A percentile compares a stretch with the other conserved stretches of the same genome.
These are phyloP conservation scores for Erebia palarica DNA, from an alignment of 2,888 invertebrate species.

Conservation along the genomic window DNA sequence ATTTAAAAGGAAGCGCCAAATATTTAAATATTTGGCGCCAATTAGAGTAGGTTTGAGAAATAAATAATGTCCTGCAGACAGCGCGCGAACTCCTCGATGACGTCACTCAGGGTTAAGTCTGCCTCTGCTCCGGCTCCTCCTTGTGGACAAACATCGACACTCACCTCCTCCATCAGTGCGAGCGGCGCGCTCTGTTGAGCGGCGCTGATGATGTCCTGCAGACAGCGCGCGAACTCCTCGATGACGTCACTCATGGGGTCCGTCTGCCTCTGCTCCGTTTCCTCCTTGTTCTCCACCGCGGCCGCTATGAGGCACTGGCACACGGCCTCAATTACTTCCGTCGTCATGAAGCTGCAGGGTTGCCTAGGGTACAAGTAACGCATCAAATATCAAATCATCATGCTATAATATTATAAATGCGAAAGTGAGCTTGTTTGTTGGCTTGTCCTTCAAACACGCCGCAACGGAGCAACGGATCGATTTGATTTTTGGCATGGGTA, in stretches of 20 bases:
- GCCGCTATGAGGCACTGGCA: constrained; percentile 97
- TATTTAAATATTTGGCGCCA: no score
- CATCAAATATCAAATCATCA: no score
- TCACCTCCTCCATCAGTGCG: constrained; percentile 48
- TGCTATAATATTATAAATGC: no score
- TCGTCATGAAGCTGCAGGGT: constrained; percentile 95
- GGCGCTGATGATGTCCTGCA: constrained; percentile 92
- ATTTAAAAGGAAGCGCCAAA: no score
- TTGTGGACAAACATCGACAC: constrained; percentile 66
- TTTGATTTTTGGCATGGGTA: no score
- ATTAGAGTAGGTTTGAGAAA: no score
- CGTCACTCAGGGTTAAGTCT: constrained; percentile 88
- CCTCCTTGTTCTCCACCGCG: constrained; percentile 91
- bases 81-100: constrained; percentile 97
- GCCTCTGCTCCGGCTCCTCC: constrained; percentile 91
- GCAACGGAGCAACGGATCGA: no score
- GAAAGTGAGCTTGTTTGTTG: no score
- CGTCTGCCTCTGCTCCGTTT: constrained; percentile 91
- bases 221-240: constrained; percentile 97
- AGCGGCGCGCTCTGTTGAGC: constrained; percentile 55
- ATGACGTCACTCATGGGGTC: constrained; percentile 89
- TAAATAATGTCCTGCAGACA: constrained; percentile 97
- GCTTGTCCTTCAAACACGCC: no score
- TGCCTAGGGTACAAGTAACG: constrained; percentile 73
- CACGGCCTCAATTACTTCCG: constrained; percentile 97